Evolutionary conservation across 1,140 invertebrate genomes (phyloP), one percentile per base, ranked within the genome.

Genomic region (Pollicipes pollicipes): DNA sequence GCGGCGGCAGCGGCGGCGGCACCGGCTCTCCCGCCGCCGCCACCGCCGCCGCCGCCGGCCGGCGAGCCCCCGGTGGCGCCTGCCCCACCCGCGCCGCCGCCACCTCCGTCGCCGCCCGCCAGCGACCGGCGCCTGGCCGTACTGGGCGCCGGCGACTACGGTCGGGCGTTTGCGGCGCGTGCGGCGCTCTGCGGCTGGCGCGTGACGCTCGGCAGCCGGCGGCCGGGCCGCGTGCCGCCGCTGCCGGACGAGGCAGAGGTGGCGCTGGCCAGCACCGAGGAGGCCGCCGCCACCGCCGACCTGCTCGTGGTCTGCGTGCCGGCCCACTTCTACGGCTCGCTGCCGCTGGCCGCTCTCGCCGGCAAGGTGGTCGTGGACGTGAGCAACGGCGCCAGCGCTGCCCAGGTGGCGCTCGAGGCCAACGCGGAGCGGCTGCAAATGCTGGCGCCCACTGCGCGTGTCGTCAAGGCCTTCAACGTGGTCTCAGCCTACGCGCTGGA

Each of bases 81-180:
- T n/a, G 45, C 8, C 2, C 45, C 45, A 2, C 10, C 2, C 6
- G 2, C 8, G 45, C 10, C 8, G 45, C 45, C 45, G 45, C 13
- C 13, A 24, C 45, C 45, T 2, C 10, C 21, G 45, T 3, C 8
- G 45, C 13, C 8, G 45, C 24, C 45, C 2, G 45, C 13, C n/a
- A n/a, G n/a, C 10, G 6, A 58, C 13, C 64, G 64, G 64, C 64
- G 26, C 8, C 64, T 66, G n/a, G 3, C 27, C 10, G 64, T 76
- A 24, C 66, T 75, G 27, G 75, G 75, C 0, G 71, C 71, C 0
- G 75, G 75, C 0, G 75, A 76, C 70, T 76, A 74, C 68, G 75
- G 75, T 3, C 66, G 75, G 2, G 75, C 75, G 26, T 69, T 76
- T 30, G 71, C 75, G 0, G 63, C 70, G 0, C 70, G 75, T 0